phyloP scores from a whole-genome alignment of 2,113 vertebrate genomes.

The Cavia porcellus region DNA sequence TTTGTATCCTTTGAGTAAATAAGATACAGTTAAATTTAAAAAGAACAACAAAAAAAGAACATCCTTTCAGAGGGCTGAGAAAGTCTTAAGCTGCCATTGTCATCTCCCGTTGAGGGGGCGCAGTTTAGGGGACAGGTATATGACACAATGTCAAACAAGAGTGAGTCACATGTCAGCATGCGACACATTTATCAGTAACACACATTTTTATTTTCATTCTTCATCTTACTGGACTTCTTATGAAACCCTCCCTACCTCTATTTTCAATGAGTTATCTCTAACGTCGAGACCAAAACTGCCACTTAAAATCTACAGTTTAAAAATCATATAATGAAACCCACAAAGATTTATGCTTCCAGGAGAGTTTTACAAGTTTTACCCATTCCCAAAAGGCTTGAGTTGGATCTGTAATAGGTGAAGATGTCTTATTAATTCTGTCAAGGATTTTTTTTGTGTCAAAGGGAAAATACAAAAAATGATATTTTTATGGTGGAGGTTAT shows the following conservation, averaged over 20 bases:
- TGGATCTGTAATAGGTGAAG: conserved; percentile 63
- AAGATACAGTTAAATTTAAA: neutral
- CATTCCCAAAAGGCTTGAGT: conserved; percentile 37
- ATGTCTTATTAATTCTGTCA: conserved; percentile 67
- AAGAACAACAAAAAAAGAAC: neutral
- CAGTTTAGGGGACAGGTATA: neutral
- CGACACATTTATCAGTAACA: neutral
- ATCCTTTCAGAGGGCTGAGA: neutral
- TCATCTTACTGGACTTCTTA: neutral
- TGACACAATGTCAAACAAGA: neutral
- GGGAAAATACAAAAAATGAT: conserved; percentile 30
- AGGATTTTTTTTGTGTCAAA: conserved; percentile 47
- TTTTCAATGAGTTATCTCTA: conserved; percentile 12
- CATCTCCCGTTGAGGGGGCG: neutral
- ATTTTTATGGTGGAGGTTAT: conserved; percentile 44
- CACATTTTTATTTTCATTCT: conserved; percentile 13
- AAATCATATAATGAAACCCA: conserved; percentile 73
- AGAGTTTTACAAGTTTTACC: conserved; percentile 69
- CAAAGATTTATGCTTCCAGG: conserved; percentile 34
- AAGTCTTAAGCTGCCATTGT: neutral
- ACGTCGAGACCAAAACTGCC: conserved; percentile 38
- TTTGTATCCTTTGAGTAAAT: neutral
- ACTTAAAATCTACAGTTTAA: conserved; percentile 66
- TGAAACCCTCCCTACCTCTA: neutral
- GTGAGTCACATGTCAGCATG: neutral